Evolutionary conservation across 2,888 invertebrate species (phyloP).

Genomic region (Caenorhabditis sinica): DNA sequence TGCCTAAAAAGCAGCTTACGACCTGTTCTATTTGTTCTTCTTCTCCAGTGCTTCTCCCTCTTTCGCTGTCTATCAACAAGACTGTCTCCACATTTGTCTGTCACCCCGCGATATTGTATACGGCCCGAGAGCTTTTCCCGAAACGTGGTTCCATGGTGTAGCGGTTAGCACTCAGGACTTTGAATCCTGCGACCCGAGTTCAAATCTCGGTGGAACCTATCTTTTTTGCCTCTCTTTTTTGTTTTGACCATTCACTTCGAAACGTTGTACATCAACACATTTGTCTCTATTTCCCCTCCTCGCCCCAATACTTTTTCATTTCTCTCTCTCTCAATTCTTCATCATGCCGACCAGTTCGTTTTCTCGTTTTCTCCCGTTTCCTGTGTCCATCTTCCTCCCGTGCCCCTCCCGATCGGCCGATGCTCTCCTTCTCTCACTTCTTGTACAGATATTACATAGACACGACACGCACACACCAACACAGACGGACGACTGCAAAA

Average conservation of each 20-base stretch:
- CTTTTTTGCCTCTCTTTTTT: constrained; percentile 20
- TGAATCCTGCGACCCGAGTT: constrained; percentile 78
- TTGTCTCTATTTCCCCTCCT: constrained; percentile 10
- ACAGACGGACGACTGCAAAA: constrained; percentile 44
- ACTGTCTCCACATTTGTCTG: not conserved
- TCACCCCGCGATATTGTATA: not conserved
- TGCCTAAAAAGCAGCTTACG: constrained; percentile 35
- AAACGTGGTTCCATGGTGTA: constrained; percentile 74
- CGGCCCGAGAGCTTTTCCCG: not conserved
- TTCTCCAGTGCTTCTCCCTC: not conserved
- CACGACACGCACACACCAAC: constrained; percentile 57
- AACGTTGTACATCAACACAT: constrained; percentile 33
- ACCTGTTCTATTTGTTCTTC: constrained; percentile 46
- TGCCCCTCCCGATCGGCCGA: constrained; percentile 34
- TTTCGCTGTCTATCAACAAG: not conserved
- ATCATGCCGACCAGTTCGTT: constrained; percentile 46
- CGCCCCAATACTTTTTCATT: constrained; percentile 17
- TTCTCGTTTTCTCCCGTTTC: constrained; percentile 39
- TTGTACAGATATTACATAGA: constrained; percentile 62
- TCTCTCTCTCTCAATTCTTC: constrained; percentile 24
- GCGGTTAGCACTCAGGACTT: constrained; percentile 78
- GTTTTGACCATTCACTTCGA: constrained; percentile 14
- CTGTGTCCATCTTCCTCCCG: constrained; percentile 32
- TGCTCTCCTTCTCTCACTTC: constrained; percentile 41
- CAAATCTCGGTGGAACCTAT: constrained; percentile 77